Conservation (phyloP, 2,797 vertebrate genomes). For the Ctenochaetus hawaiiensis region DNA sequence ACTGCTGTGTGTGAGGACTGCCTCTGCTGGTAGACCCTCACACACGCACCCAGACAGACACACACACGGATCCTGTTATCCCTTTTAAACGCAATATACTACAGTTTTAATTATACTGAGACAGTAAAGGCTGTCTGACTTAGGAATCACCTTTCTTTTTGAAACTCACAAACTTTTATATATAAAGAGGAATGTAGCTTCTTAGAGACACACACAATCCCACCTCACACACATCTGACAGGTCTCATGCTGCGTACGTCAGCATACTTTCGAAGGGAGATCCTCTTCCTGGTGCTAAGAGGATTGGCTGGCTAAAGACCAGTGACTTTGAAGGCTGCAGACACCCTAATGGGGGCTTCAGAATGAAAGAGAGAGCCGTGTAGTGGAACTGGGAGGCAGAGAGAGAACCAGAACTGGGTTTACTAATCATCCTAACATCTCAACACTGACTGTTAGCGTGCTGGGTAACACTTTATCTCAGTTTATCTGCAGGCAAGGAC, state of each 20-base stretch:
- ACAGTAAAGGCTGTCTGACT: slow-evolving; percentile 25
- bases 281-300: slow-evolving; percentile 66
- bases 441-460: slow-evolving; percentile 10
- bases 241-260: slow-evolving; percentile 53
- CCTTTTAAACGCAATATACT: slow-evolving; percentile 33
- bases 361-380: slow-evolving; percentile 34
- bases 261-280: slow-evolving; percentile 55
- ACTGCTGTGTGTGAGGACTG: slow-evolving; percentile 11
- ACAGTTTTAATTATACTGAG: slow-evolving; percentile 34
- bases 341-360: slow-evolving; percentile 48
- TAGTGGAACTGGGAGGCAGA: slow-evolving; percentile 19
- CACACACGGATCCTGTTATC: not conserved
- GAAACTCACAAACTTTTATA: slow-evolving; percentile 19
- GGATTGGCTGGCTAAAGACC: slow-evolving; percentile 71
- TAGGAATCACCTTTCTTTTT: slow-evolving; percentile 19
- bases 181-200: slow-evolving; percentile 6
- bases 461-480: slow-evolving; percentile 49
- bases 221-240: slow-evolving; percentile 48
- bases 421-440: slow-evolving; percentile 38
- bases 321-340: slow-evolving; percentile 60
- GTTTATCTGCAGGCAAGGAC: slow-evolving; percentile 38
- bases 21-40: slow-evolving; percentile 2
- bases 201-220: slow-evolving; percentile 23
- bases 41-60: not conserved
- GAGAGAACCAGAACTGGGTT: slow-evolving; percentile 43